Evolutionary conservation across 92 coral and sea anemone species (phyloP).

Genomic region (Porites cylindrica): DNA sequence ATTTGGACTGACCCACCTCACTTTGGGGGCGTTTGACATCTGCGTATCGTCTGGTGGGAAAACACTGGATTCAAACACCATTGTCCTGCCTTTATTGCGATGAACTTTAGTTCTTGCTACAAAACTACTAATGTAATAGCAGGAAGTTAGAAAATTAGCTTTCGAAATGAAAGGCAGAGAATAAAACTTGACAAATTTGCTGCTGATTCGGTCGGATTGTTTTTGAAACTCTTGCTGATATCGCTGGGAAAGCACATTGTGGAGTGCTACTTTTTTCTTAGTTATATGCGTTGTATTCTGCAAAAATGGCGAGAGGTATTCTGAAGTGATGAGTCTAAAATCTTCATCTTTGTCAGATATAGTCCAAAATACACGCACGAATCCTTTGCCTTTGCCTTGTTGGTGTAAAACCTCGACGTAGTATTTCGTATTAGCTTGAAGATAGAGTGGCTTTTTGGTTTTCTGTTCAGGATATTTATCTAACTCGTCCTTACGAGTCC

Average conservation of each 20-base stretch:
- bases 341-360: too few relatives aligned
- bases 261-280: too few relatives aligned
- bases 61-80: too few relatives aligned
- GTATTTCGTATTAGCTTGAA: slow-evolving; percentile 15
- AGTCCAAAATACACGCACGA: slow-evolving; percentile 42
- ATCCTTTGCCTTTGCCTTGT: slow-evolving; percentile 24
- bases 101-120: too few relatives aligned
- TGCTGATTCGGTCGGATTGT: not conserved
- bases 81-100: too few relatives aligned
- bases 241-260: not conserved
- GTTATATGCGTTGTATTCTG: too few relatives aligned
- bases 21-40: too few relatives aligned
- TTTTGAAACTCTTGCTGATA: not conserved
- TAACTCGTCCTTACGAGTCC: not conserved
- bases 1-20: too few relatives aligned
- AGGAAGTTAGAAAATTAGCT: not conserved
- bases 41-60: too few relatives aligned
- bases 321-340: too few relatives aligned
- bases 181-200: slow-evolving; percentile 1
- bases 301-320: too few relatives aligned
- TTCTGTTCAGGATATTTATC: slow-evolving; percentile 31
- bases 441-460: not conserved
- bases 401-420: slow-evolving; percentile 59
- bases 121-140: too few relatives aligned
- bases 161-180: slow-evolving; percentile 23